Conservation (phyloP, 2,113 vertebrate genomes). For the Mesembrinibis cayennensis region DNA sequence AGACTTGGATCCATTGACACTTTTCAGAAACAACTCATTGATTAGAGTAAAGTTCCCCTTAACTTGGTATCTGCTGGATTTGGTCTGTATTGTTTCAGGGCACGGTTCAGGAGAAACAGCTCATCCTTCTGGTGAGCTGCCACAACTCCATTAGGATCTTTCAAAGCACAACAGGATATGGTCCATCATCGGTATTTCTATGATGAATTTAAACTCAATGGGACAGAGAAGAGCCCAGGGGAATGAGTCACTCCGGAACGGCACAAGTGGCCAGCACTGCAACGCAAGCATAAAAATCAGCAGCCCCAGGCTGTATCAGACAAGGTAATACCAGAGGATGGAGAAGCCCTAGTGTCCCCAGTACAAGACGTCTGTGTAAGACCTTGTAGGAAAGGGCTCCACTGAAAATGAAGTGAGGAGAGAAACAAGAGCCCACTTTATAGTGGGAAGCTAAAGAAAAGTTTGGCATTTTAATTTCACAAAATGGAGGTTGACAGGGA, state of each 20-base stretch:
- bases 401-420: neutral
- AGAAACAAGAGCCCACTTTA: neutral
- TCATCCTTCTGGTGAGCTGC: conserved; percentile 31
- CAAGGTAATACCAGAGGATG: neutral
- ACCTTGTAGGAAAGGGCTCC: neutral
- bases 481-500: conserved; percentile 28
- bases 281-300: neutral
- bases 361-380: neutral
- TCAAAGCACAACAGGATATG: conserved; percentile 39
- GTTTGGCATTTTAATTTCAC: neutral
- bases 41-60: neutral
- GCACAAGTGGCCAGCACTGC: neutral
- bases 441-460: conserved; percentile 25
- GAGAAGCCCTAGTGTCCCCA: fast-evolving
- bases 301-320: neutral
- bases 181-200: neutral
- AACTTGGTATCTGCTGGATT: neutral
- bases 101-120: neutral
- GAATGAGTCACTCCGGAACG: neutral
- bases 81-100: neutral
- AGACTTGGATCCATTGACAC: neutral
- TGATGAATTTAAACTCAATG: conserved; percentile 5
- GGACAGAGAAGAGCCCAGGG: neutral
- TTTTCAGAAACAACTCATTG: neutral
- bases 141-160: neutral